Evolutionary conservation across 2,797 vertebrate genomes (phyloP).

Genomic region (Bradypus variegatus): DNA sequence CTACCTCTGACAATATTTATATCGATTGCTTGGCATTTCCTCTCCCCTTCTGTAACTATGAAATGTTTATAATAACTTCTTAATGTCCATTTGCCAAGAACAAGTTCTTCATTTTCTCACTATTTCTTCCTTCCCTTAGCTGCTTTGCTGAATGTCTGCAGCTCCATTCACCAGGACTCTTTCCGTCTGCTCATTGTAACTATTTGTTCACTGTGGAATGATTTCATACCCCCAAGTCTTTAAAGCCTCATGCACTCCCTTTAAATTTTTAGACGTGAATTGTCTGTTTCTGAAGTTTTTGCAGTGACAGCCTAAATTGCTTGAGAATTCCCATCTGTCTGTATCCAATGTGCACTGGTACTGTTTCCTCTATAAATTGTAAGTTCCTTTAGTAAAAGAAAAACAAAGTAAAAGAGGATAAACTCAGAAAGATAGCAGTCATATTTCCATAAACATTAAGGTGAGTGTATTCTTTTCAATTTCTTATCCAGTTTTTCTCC

Average conservation of each 20-base stretch:
- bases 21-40: no score
- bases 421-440: slow-evolving; percentile 19
- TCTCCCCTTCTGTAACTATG: no score
- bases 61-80: no score
- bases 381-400: slow-evolving; percentile 44
- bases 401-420: background rate
- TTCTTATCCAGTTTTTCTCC: slow-evolving; percentile 1
- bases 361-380: slow-evolving; percentile 17
- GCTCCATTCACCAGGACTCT: background rate
- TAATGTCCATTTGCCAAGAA: no score
- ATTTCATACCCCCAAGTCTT: slow-evolving; percentile 30
- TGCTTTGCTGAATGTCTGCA: no score
- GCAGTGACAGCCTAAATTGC: slow-evolving; percentile 37
- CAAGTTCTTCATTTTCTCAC: no score
- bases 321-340: slow-evolving; percentile 57
- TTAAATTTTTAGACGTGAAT: slow-evolving; percentile 20
- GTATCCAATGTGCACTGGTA: slow-evolving; percentile 46
- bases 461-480: slow-evolving; percentile 25
- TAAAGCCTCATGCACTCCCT: slow-evolving; percentile 21
- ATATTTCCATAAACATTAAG: slow-evolving; percentile 19
- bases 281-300: slow-evolving; percentile 48
- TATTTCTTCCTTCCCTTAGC: no score
- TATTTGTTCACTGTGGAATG: background rate
- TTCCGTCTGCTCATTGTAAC: slow-evolving; percentile 25
- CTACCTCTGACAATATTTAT: no score